Base-by-base conservation (phyloP, 2,113 vertebrate species). In the Tautogolabrus adspersus region DNA sequence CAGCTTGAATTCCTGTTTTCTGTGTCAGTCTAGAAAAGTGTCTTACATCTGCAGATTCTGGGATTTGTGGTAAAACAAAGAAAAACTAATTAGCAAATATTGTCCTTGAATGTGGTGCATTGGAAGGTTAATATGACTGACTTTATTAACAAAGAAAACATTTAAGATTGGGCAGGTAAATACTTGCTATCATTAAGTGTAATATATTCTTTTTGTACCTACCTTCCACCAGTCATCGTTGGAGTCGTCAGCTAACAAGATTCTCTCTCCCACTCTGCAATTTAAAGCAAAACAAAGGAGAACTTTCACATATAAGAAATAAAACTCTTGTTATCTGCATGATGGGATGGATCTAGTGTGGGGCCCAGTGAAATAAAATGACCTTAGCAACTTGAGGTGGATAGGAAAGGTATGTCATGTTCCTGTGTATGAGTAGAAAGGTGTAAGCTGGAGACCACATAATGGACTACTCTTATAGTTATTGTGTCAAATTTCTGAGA, bases 221-320 rank as follows among this genome's bases (percentile, higher is more conserved):
- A 98, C 98, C 95, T 98, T 99, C 98, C 97, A 99, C 98, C 98
- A 99, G 84, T 99, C 97, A 75, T 98, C 96, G 67, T 96, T 97
- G 59, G 98, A 97, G 82, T 98, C 96, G 66, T 99, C 98, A 42
- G 95, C 93, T 75, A 99, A 87, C 57, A 96, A 94, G 82, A 99
- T 96, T 89, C 95, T 95, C 89, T 99, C 98, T 79, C 98, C 98
- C 37, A 97, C 96, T 71, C 98, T 99, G 84, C 26, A 93, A 78
- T 58, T 55, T 3, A 64, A 40, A 63, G 52, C 15, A 67, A 77
- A 75, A 72, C n/a, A 66, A 65, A 58, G 2, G 6, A 70, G 5
- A 10, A 66, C 26, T 42, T 21, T 62, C 4, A 56, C 16, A 66
- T 18, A 52, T n/a, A 2, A 8, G 0, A 9, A 3, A 11, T 3